A percentile compares a stretch with the other conserved stretches of the same genome.
phyloP scores from a whole-genome alignment of 2,888 invertebrate genomes.

The Serripes groenlandicus region DNA sequence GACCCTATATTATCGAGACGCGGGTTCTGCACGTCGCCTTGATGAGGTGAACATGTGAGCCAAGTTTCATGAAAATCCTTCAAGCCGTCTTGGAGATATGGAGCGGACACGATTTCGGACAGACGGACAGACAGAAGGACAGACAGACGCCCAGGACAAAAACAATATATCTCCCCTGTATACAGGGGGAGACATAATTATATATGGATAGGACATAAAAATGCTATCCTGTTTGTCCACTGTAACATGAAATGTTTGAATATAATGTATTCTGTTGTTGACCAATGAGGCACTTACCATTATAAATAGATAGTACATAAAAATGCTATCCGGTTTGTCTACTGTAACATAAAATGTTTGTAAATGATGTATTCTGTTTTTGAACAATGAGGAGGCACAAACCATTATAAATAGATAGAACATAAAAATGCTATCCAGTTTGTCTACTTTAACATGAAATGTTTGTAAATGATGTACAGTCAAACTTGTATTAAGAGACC shows the following conservation, averaged over 20 bases:
- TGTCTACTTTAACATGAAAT: constrained; percentile 89
- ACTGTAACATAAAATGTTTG: neutral
- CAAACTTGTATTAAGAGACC: too few species aligned
- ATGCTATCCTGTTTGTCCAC: constrained; percentile 89
- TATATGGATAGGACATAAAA: constrained; percentile 87
- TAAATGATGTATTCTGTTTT: neutral
- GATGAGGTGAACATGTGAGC: too few species aligned
- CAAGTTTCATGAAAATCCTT: too few species aligned
- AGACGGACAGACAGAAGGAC: too few species aligned
- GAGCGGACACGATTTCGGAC: too few species aligned
- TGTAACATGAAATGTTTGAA: constrained; percentile 87
- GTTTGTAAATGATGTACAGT: too few species aligned
- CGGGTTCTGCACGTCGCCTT: too few species aligned
- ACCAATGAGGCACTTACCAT: too few species aligned
- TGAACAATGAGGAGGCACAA: constrained; percentile 35
- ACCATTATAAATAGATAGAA: constrained; percentile 86
- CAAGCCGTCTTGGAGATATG: too few species aligned
- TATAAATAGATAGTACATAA: neutral
- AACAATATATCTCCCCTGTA: too few species aligned
- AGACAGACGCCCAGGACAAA: too few species aligned
- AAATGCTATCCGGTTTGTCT: neutral
- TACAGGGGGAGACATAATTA: constrained; percentile 76
- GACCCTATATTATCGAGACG: too few species aligned
- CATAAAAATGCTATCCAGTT: constrained; percentile 88
- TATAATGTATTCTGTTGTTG: neutral